A percentile compares a stretch with the other conserved stretches of the same genome.
These are phyloP conservation scores for Danio albolineatus DNA, from an alignment of 2,797 vertebrate species.

Conservation along the genomic window DNA sequence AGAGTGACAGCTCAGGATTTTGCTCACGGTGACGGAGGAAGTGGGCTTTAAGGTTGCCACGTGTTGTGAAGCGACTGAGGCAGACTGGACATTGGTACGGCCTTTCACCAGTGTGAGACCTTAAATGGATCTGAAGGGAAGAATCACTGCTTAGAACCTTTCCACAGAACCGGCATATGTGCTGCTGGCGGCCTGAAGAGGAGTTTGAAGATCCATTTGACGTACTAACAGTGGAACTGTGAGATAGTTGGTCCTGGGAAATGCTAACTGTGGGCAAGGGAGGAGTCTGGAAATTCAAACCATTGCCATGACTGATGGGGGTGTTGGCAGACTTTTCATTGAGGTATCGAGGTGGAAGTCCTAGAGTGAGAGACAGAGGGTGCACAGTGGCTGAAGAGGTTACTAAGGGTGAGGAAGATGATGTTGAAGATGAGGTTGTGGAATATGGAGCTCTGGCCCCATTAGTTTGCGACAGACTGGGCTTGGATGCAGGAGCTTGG, in stretches of 20 bases:
- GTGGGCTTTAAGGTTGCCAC: constrained; percentile 93
- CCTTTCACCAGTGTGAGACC: constrained; percentile 92
- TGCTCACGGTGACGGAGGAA: constrained; percentile 92
- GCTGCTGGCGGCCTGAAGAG: constrained; percentile 74
- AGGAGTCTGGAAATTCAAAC: constrained; percentile 72
- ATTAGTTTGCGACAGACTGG: constrained; percentile 66
- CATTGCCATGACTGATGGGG: constrained; percentile 71
- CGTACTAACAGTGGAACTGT: constrained; percentile 70
- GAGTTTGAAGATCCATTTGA: constrained; percentile 58
- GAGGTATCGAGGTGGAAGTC: constrained; percentile 80
- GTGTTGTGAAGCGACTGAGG: constrained; percentile 91
- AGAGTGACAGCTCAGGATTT: constrained; percentile 91
- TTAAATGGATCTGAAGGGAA: constrained; percentile 91
- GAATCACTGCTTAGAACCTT: constrained; percentile 93
- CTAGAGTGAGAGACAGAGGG: constrained; percentile 76
- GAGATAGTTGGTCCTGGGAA: constrained; percentile 74
- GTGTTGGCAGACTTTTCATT: constrained; percentile 81
- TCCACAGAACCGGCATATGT: constrained; percentile 90
- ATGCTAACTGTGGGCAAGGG: constrained; percentile 71
- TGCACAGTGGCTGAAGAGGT: constrained; percentile 77
- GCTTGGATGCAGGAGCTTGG: constrained; percentile 72
- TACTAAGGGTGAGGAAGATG: constrained; percentile 68
- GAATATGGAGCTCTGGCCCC: constrained; percentile 65
- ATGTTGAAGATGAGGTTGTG: constrained; percentile 67
- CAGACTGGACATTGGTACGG: constrained; percentile 94